Evolutionary conservation across 2,888 invertebrate species (phyloP), one percentile per base, ranked within the genome.

Genomic region (Tineola bisselliella): DNA sequence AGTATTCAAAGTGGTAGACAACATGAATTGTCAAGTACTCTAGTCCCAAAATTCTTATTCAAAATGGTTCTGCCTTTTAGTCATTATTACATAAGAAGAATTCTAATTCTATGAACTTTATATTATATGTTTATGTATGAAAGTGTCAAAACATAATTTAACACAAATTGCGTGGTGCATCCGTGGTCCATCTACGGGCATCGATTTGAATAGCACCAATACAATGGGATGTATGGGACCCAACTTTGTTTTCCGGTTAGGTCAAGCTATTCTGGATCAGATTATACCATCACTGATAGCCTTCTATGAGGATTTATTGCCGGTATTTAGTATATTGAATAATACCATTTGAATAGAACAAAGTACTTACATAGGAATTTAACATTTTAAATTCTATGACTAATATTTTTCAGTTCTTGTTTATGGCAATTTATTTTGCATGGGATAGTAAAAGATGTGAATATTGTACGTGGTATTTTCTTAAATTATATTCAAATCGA

Each of bases 301-400:
- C 86, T 84, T 84, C 75, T 82, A 74, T 73, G 77, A 80, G 76
- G 83, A 86, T 84, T 84, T 87, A 86, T 84, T 82, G 75, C 79
- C 58, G 58, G 58, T 58, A 58, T 58, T 15, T 25, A n/a, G 58
- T 33, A 12, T 58, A 58, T 58, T 58, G 33, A 33, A 58, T 58
- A 58, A 58, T 58, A 58, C 58, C 33, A 33, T 58, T 33, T 58
- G 58, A 33, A 58, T 58, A n/a, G n/a, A n/a, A 33, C 58, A 33
- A 58, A 8, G 13, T 33, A 25, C 25, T 25, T 25, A 4, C n/a
- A n/a, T n/a, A n/a, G n/a, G n/a, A n/a, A n/a, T n/a, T n/a, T 10
- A 38, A n/a, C 2, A 25, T 25, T 2, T 2, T 25, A 25, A 25
- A 25, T 25, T 25, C 25, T 4, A 25, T 25, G 25, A 2, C 25